These are phyloP conservation scores for Malurus splendens DNA, from an alignment of 2,797 vertebrate genomes.

Conservation along the genomic window DNA sequence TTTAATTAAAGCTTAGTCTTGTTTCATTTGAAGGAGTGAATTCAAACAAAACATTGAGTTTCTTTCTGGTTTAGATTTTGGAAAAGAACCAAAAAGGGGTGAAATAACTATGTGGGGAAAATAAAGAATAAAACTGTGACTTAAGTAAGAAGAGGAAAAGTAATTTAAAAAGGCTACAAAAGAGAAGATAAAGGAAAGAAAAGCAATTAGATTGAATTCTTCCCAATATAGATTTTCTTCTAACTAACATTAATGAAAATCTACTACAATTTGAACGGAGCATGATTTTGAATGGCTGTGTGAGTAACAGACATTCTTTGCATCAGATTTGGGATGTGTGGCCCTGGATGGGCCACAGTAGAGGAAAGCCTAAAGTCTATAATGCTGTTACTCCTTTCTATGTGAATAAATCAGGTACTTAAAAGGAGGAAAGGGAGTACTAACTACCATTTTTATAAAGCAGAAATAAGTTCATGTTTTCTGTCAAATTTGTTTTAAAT, in stretches of 20 bases:
- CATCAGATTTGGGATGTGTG: neutral
- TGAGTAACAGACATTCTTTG: neutral
- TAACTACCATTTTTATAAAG: neutral
- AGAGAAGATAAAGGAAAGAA: neutral
- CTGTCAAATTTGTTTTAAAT: conserved; percentile 9
- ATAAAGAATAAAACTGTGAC: neutral
- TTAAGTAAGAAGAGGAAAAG: neutral
- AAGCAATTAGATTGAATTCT: neutral
- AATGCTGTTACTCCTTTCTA: neutral
- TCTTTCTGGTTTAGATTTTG: neutral
- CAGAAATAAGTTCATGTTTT: neutral
- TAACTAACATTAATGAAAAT: neutral
- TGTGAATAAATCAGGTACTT: neutral
- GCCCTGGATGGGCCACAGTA: neutral
- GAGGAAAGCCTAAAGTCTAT: neutral
- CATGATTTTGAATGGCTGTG: neutral
- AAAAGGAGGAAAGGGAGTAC: neutral
- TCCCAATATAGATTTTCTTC: neutral
- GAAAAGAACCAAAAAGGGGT: neutral
- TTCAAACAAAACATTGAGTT: neutral
- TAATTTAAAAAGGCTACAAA: neutral
- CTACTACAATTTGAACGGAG: neutral
- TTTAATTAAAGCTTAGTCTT: neutral
- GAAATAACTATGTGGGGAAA: neutral
- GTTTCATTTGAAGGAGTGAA: neutral